Evolutionary conservation across 2,888 invertebrate genomes (phyloP).

Genomic region (Eudasyphora cyanicolor): DNA sequence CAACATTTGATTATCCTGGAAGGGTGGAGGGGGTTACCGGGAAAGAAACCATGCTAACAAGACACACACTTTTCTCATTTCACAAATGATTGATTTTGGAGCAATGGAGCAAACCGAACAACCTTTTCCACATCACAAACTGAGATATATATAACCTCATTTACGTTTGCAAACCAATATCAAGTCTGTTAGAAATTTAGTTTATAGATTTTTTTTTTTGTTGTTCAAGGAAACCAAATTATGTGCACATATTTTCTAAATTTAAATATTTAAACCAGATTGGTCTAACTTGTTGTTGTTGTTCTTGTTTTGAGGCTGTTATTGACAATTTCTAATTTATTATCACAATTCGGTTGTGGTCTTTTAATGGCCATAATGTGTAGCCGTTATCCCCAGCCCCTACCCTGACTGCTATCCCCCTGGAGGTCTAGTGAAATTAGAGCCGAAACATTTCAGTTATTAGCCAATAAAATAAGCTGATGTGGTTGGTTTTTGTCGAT

Average conservation of each 20-base stretch:
- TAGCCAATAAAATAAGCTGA: conserved; percentile 7
- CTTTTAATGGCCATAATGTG: conserved; percentile 21
- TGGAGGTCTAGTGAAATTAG: conserved; percentile 23
- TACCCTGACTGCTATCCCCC: neutral
- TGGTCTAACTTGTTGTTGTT: neutral
- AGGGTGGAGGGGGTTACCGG: neutral
- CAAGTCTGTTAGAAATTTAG: neutral
- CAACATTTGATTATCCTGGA: neutral
- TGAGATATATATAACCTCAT: neutral
- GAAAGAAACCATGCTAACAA: no score
- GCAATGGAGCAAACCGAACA: neutral
- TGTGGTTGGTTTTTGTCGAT: conserved; percentile 22
- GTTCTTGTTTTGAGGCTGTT: no score
- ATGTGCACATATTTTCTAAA: neutral
- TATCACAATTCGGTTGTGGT: conserved; percentile 32
- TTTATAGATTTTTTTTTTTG: neutral
- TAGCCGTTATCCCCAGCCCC: neutral
- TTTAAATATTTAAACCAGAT: conserved; percentile 5
- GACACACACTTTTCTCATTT: neutral
- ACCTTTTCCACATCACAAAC: neutral
- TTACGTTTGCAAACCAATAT: neutral
- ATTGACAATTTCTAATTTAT: conserved; percentile 22
- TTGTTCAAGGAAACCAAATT: neutral
- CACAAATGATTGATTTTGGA: conserved; percentile 16
- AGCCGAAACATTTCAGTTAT: conserved; percentile 20